A percentile compares a stretch with the other conserved stretches of the same genome.
phyloP scores from a whole-genome alignment of 2,113 vertebrate genomes.

The Alexandromys fortis region DNA sequence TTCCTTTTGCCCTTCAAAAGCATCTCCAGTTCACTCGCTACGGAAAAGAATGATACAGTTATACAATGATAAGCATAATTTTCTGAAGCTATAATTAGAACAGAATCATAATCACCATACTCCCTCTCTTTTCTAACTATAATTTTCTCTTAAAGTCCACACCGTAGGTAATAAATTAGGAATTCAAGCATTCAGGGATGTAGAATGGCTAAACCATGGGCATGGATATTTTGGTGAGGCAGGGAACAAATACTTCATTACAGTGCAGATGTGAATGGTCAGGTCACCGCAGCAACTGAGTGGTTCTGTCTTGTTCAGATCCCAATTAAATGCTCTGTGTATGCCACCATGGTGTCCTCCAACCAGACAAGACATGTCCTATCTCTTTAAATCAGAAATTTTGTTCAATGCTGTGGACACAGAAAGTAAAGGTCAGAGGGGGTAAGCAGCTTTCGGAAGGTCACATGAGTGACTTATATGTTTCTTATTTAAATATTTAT shows the following conservation, averaged over 20 bases:
- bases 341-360: neutral
- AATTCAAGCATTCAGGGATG: neutral
- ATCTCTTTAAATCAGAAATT: neutral
- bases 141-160: neutral
- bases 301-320: neutral
- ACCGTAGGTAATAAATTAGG: neutral
- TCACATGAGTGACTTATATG: neutral
- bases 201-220: neutral
- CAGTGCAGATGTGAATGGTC: neutral
- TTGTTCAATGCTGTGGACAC: neutral
- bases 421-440: conserved; percentile 23
- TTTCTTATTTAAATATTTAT: neutral
- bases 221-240: neutral
- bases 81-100: neutral
- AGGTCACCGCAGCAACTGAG: neutral
- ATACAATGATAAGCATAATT: neutral
- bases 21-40: neutral
- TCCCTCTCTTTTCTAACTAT: conserved; percentile 20
- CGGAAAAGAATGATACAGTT: neutral
- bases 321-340: neutral
- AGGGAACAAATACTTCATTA: neutral
- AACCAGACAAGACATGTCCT: neutral
- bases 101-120: neutral
- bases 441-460: neutral
- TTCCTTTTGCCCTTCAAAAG: neutral